Percentiles rank a stretch among this genome's conserved stretches.
These are phyloP conservation scores for Zootoca vivipara DNA, from an alignment of 2,113 vertebrate species.

Conservation along the genomic window DNA sequence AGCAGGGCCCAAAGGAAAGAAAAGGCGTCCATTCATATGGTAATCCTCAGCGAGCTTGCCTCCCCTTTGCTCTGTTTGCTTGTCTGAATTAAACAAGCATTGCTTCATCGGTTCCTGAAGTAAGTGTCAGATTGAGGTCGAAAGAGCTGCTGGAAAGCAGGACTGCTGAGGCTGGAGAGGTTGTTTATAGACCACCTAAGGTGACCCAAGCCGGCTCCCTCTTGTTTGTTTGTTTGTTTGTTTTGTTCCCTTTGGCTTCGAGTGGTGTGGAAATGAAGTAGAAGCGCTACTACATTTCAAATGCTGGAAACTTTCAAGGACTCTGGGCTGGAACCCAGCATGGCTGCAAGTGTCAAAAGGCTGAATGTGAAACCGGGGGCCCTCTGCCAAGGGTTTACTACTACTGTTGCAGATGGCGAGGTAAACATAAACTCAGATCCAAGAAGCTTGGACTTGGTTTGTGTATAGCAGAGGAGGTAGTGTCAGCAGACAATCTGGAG, in stretches of 20 bases:
- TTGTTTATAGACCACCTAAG: conserved; percentile 43
- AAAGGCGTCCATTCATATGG: conserved; percentile 20
- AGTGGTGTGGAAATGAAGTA: conserved; percentile 65
- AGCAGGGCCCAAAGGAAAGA: conserved; percentile 17
- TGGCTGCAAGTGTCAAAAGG: conserved; percentile 66
- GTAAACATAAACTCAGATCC: conserved; percentile 35
- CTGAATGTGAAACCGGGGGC: conserved; percentile 60
- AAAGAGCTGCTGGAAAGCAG: conserved; percentile 35
- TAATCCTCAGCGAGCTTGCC: conserved; percentile 2
- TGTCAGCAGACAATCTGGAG: neutral
- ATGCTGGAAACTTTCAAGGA: conserved; percentile 61
- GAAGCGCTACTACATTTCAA: conserved; percentile 68
- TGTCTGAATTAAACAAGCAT: conserved; percentile 57
- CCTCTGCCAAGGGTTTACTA: conserved; percentile 61
- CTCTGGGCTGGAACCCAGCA: conserved; percentile 48
- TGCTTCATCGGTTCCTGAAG: conserved; percentile 38
- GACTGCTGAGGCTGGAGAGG: conserved; percentile 65
- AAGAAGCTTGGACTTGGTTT: neutral
- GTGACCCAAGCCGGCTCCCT: conserved; percentile 38
- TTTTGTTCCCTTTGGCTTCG: conserved; percentile 67
- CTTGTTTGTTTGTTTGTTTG: conserved; percentile 68
- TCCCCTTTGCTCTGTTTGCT: conserved; percentile 13
- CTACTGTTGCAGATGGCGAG: conserved; percentile 53
- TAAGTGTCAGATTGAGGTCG: conserved; percentile 18
- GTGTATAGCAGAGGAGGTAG: neutral